Conservation (phyloP, 2,113 vertebrate genomes). For the Pollimyrus isidori region DNA sequence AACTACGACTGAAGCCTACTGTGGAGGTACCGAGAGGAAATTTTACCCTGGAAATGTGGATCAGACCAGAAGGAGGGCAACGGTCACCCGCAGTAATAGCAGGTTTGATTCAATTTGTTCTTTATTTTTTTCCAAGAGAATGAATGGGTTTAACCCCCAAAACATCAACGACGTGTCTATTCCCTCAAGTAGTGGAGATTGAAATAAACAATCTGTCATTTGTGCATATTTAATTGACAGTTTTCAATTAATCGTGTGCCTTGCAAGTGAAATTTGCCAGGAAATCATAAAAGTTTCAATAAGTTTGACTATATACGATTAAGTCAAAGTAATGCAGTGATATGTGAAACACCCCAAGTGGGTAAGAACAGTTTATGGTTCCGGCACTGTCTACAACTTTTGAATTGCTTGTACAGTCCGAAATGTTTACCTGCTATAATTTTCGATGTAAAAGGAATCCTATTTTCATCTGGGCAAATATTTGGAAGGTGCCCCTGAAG, state of each 20-base stretch:
- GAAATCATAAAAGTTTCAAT: neutral
- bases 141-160: conserved; percentile 21
- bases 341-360: neutral
- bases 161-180: neutral
- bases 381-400: neutral
- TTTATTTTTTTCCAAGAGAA: conserved; percentile 14
- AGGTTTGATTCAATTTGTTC: conserved; percentile 62
- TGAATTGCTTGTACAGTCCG: neutral
- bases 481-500: neutral
- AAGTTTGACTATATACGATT: neutral
- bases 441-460: conserved; percentile 13
- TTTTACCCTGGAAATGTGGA: conserved; percentile 94
- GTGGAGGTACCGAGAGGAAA: conserved; percentile 87
- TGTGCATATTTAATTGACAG: neutral
- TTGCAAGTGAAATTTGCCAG: neutral
- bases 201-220: neutral
- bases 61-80: conserved; percentile 92
- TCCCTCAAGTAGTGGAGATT: neutral
- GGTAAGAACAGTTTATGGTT: neutral
- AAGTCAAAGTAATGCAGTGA: neutral
- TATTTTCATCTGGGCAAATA: neutral
- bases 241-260: neutral
- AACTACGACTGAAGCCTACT: conserved; percentile 84
- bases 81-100: conserved; percentile 88
- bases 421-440: neutral